Conservation (phyloP, 2,888 invertebrate genomes). For the Lapara coniferarum region DNA sequence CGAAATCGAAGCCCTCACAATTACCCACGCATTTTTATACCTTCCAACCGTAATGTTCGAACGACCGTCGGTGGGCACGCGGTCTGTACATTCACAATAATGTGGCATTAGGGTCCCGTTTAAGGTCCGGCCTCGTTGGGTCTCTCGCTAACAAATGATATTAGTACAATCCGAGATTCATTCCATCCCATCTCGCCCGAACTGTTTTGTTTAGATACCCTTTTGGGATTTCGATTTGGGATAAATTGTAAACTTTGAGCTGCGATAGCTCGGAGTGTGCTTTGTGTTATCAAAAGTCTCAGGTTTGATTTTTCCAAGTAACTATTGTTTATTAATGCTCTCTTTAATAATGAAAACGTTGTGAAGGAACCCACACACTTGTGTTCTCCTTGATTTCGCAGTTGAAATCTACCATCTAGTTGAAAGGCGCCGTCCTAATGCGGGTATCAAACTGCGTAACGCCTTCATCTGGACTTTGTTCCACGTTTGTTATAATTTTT, state of each 20-base stretch:
- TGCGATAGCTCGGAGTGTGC: no score
- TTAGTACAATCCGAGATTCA: slow-evolving; percentile 21
- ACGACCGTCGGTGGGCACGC: background rate
- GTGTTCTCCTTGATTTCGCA: no score
- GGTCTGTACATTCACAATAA: slow-evolving; percentile 25
- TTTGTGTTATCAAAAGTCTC: no score
- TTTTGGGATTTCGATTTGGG: slow-evolving; percentile 2
- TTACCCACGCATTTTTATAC: slow-evolving; percentile 19
- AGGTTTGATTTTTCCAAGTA: no score
- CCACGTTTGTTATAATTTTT: background rate
- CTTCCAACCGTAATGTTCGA: slow-evolving; percentile 9
- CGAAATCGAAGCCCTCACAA: slow-evolving; percentile 19
- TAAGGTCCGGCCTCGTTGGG: slow-evolving; percentile 13
- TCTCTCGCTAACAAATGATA: slow-evolving; percentile 14
- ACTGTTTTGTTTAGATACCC: background rate
- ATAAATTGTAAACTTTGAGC: background rate
- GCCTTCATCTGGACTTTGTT: no score
- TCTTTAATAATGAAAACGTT: no score
- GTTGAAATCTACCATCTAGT: no score
- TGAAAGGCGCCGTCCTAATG: no score
- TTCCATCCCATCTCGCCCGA: slow-evolving; percentile 16
- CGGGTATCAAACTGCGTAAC: no score
- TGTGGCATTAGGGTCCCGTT: slow-evolving; percentile 26
- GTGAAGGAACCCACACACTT: no score
- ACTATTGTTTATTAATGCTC: no score